Evolutionary conservation across 2,113 vertebrate genomes (phyloP).

Genomic region (Aldabrachelys gigantea): DNA sequence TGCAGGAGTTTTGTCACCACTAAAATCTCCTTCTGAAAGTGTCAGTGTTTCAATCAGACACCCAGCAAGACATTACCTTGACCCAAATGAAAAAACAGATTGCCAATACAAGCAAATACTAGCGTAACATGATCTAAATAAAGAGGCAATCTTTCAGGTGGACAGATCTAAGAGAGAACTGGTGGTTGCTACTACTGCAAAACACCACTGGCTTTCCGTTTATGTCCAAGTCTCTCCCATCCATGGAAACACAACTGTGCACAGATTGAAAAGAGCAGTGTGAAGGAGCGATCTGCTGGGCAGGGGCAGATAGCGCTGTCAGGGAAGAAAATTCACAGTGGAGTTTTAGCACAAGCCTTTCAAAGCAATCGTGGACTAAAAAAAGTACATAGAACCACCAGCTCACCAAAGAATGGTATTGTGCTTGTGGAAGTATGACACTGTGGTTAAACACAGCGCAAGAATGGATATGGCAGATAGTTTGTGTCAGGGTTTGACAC

Average conservation of each 20-base stretch:
- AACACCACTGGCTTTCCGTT: too few relatives aligned
- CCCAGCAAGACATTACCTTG: neutral
- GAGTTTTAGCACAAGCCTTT: neutral
- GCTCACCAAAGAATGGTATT: neutral
- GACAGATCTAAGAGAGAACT: neutral
- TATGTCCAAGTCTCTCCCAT: neutral
- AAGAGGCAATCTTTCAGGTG: neutral
- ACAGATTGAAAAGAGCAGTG: neutral
- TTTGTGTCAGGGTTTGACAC: neutral
- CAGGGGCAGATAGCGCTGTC: neutral
- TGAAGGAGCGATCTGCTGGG: neutral
- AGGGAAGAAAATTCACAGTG: neutral
- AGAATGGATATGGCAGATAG: neutral
- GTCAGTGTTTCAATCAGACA: neutral
- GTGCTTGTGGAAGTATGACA: neutral
- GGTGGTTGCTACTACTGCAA: neutral
- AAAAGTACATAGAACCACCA: neutral
- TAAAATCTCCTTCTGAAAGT: neutral
- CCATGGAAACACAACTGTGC: neutral
- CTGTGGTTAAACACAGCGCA: neutral
- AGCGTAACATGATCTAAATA: rapidly evolving
- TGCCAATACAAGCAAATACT: neutral
- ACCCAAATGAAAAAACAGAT: neutral
- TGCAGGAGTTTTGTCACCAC: neutral
- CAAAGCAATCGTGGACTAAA: neutral